Base-by-base conservation (phyloP, 2,797 vertebrate species). In the Macrochelys suwanniensis region DNA sequence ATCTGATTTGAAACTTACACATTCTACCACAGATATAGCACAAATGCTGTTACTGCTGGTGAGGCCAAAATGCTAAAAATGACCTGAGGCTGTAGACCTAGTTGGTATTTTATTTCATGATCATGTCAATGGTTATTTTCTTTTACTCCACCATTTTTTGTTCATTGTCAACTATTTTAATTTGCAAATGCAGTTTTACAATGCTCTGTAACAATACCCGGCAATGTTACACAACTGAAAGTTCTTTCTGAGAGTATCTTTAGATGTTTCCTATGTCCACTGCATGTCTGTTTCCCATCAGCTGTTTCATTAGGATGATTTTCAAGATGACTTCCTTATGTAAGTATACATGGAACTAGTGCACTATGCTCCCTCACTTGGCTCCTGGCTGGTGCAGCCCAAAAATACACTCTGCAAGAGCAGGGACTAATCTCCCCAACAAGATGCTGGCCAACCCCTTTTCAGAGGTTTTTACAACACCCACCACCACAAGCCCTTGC, bases 131-230 rank as follows among this genome's bases (percentile, higher is more conserved):
- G 94, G 93, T 96, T 97, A 96, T 97, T 96, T 97, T 96, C 95
- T 96, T 97, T 96, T 92, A 91, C 89, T 96, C 94, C 11, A 76
- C 96, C 93, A 95, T 97, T 95, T 96, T 97, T 95, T 95, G 95
- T 96, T 97, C 97, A 57, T 68, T 97, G 94, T 85, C 96, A 95
- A 93, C 95, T 97, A 97, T 97, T 97, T 96, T 95, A 91, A 82
- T 96, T 97, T 95, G 96, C 97, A 97, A 95, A 97, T 96, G 93
- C 76, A 76, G 89, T 85, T 97, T 96, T 95, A 96, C 96, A 97
- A 82, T 95, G 90, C 78, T 95, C 94, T 96, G 47, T 97, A 96
- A 97, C 94, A 92, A 88, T 96, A 95, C 94, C 90, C 87, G 86
- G 89, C 92, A 97, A 82, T 93, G 56, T 45, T 87, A 95, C 89